phyloP scores from a whole-genome alignment of 2,797 vertebrate species.

The Cryptoblepharus egeriae region DNA sequence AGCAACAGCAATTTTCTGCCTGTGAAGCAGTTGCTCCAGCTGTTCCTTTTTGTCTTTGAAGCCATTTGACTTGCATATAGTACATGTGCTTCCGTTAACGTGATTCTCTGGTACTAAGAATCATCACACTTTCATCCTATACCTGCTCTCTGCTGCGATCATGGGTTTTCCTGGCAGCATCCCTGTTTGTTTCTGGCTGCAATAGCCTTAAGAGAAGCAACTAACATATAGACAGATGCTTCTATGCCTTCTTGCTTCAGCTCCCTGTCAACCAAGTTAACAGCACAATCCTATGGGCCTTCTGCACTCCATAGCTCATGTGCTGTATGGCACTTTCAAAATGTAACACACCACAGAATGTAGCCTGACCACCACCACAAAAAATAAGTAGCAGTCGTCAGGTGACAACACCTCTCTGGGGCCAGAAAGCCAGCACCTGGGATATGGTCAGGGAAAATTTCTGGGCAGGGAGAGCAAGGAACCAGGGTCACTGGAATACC shows the following conservation, averaged over 20 bases:
- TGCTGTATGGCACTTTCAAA: too few species aligned
- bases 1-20: conserved; percentile 6
- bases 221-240: too few species aligned
- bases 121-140: conserved; percentile 4
- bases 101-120: not conserved
- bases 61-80: not conserved
- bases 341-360: too few species aligned
- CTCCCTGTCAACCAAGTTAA: not conserved
- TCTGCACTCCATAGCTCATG: too few species aligned
- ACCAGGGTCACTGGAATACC: too few species aligned
- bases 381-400: too few species aligned
- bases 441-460: too few species aligned
- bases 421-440: too few species aligned
- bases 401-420: too few species aligned
- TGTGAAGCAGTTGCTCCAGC: conserved; percentile 6
- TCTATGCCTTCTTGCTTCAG: not conserved
- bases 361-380: too few species aligned
- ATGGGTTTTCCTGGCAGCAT: not conserved
- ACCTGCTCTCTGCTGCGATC: not conserved
- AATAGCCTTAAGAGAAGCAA: not conserved
- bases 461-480: too few species aligned
- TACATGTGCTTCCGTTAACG: not conserved
- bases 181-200: not conserved
- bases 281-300: too few species aligned
- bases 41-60: conserved; percentile 24